A percentile compares a stretch with the other conserved stretches of the same genome.
These are phyloP conservation scores for Aegotheles bennettii DNA, from an alignment of 2,113 vertebrate genomes.

Conservation along the genomic window DNA sequence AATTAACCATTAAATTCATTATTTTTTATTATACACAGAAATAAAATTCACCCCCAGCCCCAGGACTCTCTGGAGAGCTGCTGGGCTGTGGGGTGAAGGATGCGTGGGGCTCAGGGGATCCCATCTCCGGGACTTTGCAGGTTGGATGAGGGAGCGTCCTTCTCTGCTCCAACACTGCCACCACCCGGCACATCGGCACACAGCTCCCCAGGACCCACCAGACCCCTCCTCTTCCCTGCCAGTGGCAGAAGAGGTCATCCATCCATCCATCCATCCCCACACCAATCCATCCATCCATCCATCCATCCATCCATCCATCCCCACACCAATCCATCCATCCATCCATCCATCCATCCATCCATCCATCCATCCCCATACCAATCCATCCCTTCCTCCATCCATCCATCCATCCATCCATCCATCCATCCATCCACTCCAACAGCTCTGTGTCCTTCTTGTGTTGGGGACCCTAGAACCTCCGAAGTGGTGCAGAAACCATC, in stretches of 20 bases:
- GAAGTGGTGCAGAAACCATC: background rate
- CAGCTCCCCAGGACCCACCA: background rate
- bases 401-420: too few relatives aligned
- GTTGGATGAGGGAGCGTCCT: background rate
- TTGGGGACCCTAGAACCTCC: too few relatives aligned
- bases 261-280: background rate
- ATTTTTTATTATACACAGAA: background rate
- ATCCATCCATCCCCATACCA: too few relatives aligned
- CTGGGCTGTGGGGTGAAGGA: background rate
- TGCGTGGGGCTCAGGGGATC: fast-evolving
- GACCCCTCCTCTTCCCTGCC: background rate
- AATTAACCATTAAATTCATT: fast-evolving
- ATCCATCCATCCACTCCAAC: too few relatives aligned
- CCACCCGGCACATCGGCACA: background rate
- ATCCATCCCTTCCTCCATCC: too few relatives aligned
- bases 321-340: too few relatives aligned
- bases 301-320: background rate
- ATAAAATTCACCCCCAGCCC: background rate
- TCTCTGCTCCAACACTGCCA: slow-evolving; percentile 27
- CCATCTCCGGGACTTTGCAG: fast-evolving
- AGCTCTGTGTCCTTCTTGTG: too few relatives aligned
- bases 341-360: too few relatives aligned
- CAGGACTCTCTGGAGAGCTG: background rate
- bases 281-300: background rate
- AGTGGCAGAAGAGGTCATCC: background rate